Evolutionary conservation across 1,140 invertebrate genomes (phyloP), one percentile per base, ranked within the genome.

Genomic region (Acarapis woodi): DNA sequence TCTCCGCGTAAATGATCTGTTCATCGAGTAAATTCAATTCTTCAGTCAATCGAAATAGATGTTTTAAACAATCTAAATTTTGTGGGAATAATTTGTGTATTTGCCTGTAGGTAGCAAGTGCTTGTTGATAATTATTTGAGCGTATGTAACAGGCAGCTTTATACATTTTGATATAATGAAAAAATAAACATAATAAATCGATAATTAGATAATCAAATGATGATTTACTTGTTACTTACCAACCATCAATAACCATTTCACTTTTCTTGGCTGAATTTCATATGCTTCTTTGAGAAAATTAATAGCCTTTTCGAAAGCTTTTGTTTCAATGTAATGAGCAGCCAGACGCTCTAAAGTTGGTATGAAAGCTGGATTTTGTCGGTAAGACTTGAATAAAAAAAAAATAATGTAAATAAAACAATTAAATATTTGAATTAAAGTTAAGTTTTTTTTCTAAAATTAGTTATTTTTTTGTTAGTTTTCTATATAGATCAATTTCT

Each of bases 291-390:
- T 72, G 53, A 87, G 87, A 54, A 77, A 87, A 18, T 60, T 61
- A 28, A 87, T 63, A 3, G 83, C 79, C 57, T 83, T 83, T 52
- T 90, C 83, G 28, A 74, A 68, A 48, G 74, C 67, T 58, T 83
- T 73, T 48, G 80, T 67, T 48, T 83, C 75, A 38, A 87, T 71
- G 48, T 79, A 83, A 53, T 88, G 85, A 0, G 75, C 74, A 30
- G 75, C 78, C 20, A 93, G 61, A 68, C 82, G 90, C 51, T 83
- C 74, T 39, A 90, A 75, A 1, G 80, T 77, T 38, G 70, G 66
- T 31, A 87, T 67, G 56, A 79, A 77, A 25, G 75, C 75, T 34
- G 85, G 82, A 54, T 75, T 80, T 51, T 76, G 74, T 46, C 79
- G 67, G 54, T 74, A 80, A 4, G 78, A 73, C 68, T 78, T 45